Evolutionary conservation across 2,888 invertebrate species (phyloP), one percentile per base, ranked within the genome.

Genomic region (Galeruca laticollis): DNA sequence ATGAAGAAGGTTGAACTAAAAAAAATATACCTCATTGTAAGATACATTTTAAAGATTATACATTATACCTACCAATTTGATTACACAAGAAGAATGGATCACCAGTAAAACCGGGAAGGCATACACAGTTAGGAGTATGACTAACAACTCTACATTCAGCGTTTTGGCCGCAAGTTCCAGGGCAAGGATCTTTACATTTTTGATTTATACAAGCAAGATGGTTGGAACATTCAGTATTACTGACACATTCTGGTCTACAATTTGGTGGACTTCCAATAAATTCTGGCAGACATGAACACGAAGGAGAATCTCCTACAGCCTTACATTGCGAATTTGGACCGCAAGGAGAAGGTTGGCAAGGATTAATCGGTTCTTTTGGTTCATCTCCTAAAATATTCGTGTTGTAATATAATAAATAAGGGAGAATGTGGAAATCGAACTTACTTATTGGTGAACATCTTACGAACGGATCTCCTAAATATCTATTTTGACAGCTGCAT

Each of bases 71-170:
- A 72, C 74, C 61, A 56, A 68, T 75, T 40, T 70, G 33, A 31
- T 60, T 73, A 70, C 87, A 89, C 75, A 89, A 88, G 8, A 89
- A 88, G 81, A 94, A 94, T 35, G 94, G 92, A 88, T 94, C 92
- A 35, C 95, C 95, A 68, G 90, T 89, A 79, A 83, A 85, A 35
- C 85, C 86, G 43, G 81, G 69, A 21, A 82, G 77, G 76, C 88
- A 88, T 81, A 86, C 87, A 84, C 94, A 94, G 79, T 93, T 92
- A 9, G 94, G 93, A 81, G 91, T 92, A 82, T 94, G 93, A 82
- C 93, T 86, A 33, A 86, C 84, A 13, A 87, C 86, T 74, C 83
- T 80, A 76, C 89, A 89, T 71, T 85, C 80, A 6, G 88, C 85
- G 75, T 87, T 87, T 31, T 86, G 81, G 21, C 89, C 89, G 76